Conservation (phyloP, 1,140 invertebrate genomes). For the Neoseiulus cucumeris region DNA sequence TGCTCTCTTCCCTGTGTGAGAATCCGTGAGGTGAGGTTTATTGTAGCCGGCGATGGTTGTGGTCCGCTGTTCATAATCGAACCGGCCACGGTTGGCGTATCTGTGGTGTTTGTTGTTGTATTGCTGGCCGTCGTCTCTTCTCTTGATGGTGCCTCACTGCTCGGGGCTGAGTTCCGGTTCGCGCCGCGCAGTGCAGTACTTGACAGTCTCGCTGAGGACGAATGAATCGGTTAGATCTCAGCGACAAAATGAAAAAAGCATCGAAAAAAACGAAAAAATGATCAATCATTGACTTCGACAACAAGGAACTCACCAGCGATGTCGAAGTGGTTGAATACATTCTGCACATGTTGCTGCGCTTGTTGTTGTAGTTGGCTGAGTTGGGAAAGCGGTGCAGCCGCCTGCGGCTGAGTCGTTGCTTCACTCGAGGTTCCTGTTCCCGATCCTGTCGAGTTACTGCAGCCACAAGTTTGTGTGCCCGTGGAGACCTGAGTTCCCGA, state of each 20-base stretch:
- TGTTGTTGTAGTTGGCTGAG: too few species aligned
- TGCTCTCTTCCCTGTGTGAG: background rate
- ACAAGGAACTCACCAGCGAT: too few species aligned
- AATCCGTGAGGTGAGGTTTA: too few species aligned
- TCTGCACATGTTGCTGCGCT: too few species aligned
- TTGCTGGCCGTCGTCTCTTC: slow-evolving; percentile 6
- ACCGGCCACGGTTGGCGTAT: background rate
- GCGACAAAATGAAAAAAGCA: too few species aligned
- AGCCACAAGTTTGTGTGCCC: background rate
- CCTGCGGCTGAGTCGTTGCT: background rate
- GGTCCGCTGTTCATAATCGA: background rate
- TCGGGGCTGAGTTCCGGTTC: background rate
- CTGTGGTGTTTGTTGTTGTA: background rate
- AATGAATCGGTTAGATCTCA: too few species aligned
- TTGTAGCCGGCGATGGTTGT: too few species aligned
- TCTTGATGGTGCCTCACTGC: background rate
- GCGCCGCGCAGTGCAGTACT: background rate
- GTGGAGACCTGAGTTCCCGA: background rate
- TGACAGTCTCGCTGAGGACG: background rate
- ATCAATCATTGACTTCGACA: too few species aligned
- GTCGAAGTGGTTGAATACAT: too few species aligned
- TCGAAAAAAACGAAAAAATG: too few species aligned
- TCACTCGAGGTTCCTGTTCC: background rate
- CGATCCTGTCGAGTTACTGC: background rate
- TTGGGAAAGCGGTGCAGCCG: too few species aligned